Evolutionary conservation across 2,888 invertebrate species (phyloP).

Genomic region (Tiliacea citrago): DNA sequence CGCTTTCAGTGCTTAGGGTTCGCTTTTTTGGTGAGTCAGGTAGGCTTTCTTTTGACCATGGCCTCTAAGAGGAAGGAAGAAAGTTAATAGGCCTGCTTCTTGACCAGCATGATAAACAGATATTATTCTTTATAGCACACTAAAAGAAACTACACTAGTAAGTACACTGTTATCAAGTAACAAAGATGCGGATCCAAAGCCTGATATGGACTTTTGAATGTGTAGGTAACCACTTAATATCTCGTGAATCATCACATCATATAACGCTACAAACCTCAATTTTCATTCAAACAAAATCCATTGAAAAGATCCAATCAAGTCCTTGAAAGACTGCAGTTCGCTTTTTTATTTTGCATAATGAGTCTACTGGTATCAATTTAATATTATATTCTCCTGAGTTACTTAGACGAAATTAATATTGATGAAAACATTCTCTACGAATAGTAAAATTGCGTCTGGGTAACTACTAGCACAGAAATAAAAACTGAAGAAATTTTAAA

Average conservation of each 20-base stretch:
- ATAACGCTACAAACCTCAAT: not conserved
- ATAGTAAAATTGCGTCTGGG: not conserved
- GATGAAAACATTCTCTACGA: not conserved
- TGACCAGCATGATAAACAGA: not conserved
- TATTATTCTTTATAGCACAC: conserved; percentile 2
- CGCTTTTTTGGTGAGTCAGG: conserved; percentile 24
- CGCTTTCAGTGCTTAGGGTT: conserved; percentile 39
- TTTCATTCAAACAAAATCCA: not conserved
- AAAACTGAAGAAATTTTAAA: not conserved
- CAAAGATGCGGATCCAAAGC: conserved; percentile 8
- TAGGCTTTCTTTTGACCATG: conserved; percentile 47
- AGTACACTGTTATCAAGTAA: not conserved
- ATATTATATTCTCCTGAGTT: not conserved
- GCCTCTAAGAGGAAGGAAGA: conserved; percentile 25
- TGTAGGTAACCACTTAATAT: not conserved
- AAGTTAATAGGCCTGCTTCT: conserved; percentile 25
- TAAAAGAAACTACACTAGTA: conserved; percentile 5
- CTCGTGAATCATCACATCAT: not conserved
- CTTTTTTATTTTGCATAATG: not conserved
- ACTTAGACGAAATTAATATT: not conserved
- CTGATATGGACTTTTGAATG: not conserved
- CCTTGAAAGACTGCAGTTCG: not conserved
- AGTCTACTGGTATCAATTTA: not conserved
- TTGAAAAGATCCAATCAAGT: not conserved
- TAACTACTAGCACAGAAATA: not conserved